phyloP scores from a whole-genome alignment of 2,888 invertebrate genomes.

The Dynastes hyllus region DNA sequence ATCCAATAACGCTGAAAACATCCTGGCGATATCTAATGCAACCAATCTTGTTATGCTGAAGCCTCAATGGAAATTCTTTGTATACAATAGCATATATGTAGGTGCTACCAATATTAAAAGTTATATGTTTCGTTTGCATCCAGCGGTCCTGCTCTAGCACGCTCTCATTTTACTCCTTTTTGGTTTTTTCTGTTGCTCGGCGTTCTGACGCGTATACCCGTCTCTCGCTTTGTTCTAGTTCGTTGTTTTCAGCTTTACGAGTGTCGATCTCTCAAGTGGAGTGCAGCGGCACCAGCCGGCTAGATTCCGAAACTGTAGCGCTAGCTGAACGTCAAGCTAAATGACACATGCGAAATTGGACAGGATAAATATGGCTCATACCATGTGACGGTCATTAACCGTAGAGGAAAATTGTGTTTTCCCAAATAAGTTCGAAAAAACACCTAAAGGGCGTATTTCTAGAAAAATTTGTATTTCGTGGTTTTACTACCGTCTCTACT shows the following conservation, averaged over 20 bases:
- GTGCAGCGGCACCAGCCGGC: not conserved
- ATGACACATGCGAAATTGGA: not conserved
- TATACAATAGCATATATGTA: too few species aligned
- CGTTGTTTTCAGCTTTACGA: conserved; percentile 17
- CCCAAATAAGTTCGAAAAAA: not conserved
- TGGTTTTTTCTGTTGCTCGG: too few species aligned
- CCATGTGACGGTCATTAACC: not conserved
- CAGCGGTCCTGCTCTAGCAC: too few species aligned
- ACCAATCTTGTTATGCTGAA: too few species aligned
- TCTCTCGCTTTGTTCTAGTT: not conserved
- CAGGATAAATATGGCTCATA: not conserved
- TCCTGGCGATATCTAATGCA: too few species aligned
- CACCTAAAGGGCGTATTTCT: not conserved
- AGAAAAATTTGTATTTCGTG: too few species aligned
- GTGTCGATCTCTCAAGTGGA: conserved; percentile 8
- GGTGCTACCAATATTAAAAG: too few species aligned
- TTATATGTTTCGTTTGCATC: too few species aligned
- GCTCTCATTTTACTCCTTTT: too few species aligned
- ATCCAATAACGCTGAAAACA: too few species aligned
- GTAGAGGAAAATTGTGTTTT: not conserved
- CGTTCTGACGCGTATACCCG: not conserved
- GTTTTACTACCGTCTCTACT: too few species aligned
- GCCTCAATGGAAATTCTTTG: too few species aligned
- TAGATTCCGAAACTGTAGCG: not conserved
- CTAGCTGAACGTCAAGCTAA: conserved; percentile 8